Evolutionary conservation across 1,140 invertebrate species (phyloP), one percentile per base, ranked within the genome.

Genomic region (Drosophila azteca): DNA sequence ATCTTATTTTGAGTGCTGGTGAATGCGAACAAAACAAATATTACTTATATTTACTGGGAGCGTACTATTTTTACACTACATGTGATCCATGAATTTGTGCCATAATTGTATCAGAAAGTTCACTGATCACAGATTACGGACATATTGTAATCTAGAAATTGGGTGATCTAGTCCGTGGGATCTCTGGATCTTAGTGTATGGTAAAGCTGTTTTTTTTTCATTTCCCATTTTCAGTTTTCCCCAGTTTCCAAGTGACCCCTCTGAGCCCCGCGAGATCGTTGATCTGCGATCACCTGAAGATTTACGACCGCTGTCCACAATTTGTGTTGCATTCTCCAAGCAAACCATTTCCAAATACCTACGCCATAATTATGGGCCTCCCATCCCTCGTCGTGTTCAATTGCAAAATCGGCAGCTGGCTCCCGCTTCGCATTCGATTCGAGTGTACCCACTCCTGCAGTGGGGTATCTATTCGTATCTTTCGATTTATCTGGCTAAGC

Each of bases 331-430:
- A 58, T 49, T 59, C 61, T 49, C 24, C 2, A 8, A 17, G 15
- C 52, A 24, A 35, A 35, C 43, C 49, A 52, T 65, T 55, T 48
- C 48, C 41, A 57, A 60, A 65, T 59, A 53, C 64, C 72, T 29
- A 46, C 3, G 43, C 57, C 67, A 50, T 79, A 55, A 61, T 50
- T 24, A 54, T 15, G 41, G n/a, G 26, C 35, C 17, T 20, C 41
- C 29, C 7, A n/a, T 49, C 24, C 29, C 24, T 9, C 7, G 4
- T 17, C 50, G 41, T n/a, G 53, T 67, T 77, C 68, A 78, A 78
- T 87, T 85, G 82, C 82, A 87, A 87, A 87, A 85, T 48, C 57
- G 35, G 26, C 68, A 81, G 79, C 79, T 73, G 79, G 44, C 66
- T 55, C 39, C 53, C 24, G 39, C 52, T 62, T 48, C 41, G 24